Base-by-base conservation (phyloP, 2,797 vertebrate genomes). In the Acomys russatus region DNA sequence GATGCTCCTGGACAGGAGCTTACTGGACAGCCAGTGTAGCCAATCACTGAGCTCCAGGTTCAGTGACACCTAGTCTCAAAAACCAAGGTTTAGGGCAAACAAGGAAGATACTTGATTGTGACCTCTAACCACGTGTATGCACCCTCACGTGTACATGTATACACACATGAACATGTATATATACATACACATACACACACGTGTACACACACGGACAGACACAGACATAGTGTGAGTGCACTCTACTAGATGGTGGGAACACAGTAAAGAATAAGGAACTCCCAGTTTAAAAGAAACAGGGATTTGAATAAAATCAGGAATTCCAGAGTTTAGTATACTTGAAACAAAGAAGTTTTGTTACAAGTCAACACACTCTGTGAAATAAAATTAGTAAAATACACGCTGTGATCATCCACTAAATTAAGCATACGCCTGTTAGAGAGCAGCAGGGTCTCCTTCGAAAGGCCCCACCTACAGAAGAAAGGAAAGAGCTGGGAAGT, bases 331-430 rank as follows among this genome's bases (percentile, higher is more conserved):
- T 35, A 84, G 30, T 44, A 79, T 9, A 51, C 4, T 33, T 74
- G 77, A 86, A 86, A 82, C 9, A 49, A 61, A 30, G 12, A 61
- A 30, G 12, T 20, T 74, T 79, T 73, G 18, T 33, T 25, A 44
- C 35, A 91, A 38, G 73, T n/a, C 33, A 63, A 83, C 54, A 63
- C 6, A 63, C 12, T 30, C 73, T 88, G 18, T 44, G 30, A 79
- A 87, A 87, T 74, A 38, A 92, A 68, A 92, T 28, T 28, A 49
- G 70, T 61, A 85, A 74, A 82, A 79, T 4, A 12, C 9, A 83
- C 4, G 54, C 18, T 71, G 20, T 9, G 49, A 92, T 73, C 59
- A 84, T 87, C 44, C 70, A 85, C 63, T 88, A 76, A 64, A 76
- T 64, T 73, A 85, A 86, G 30, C 38, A 35, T 25, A 66, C 56